Evolutionary conservation across 2,113 vertebrate genomes (phyloP), one percentile per base, ranked within the genome.

Genomic region (Dromiciops gliroides): DNA sequence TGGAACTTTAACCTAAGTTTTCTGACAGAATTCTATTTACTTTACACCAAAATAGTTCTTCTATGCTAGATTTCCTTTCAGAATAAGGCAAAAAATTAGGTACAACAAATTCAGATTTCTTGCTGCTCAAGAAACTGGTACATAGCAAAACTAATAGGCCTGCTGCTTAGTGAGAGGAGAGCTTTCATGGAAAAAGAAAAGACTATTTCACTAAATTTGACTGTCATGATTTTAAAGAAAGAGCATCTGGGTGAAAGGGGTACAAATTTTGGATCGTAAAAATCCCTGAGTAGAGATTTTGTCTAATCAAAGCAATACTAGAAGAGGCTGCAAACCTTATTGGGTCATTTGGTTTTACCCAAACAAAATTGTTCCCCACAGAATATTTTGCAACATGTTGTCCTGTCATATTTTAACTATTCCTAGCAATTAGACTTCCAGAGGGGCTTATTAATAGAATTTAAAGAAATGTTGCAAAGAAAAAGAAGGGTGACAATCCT

Each of bases 241-340:
- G n/a, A 22, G 23, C 19, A 44, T 83, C n/a, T 44, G n/a, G 19
- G 37, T 83, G 2, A 44, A 44, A 83, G n/a, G 37, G 5, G 16
- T 44, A 83, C 16, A 23, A 56, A 91, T 31, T 50, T 25, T 50
- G 22, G 49, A 94, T 24, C 49, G 51, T 92, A 44, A 92, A 51
- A 67, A 96, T 48, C 90, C 91, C 92, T 94, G 95, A 95, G 93
- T 97, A 93, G 95, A 92, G 91, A 25, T 51, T 95, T 96, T 96
- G 98, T 98, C n/a, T 97, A 98, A 98, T 1, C 94, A 97, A 94
- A 98, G 94, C 51, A 95, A 92, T 95, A 56, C 90, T 48, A 49
- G 53, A 94, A 48, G 90, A 94, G 60, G 89, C 52, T 22, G 49
- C 48, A 93, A 95, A 9, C 31, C 67, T 67, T 94, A 50, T 94